Base-by-base conservation (phyloP, 37 sponge, comb jelly and placozoan species). In the Tethya wilhelma region DNA sequence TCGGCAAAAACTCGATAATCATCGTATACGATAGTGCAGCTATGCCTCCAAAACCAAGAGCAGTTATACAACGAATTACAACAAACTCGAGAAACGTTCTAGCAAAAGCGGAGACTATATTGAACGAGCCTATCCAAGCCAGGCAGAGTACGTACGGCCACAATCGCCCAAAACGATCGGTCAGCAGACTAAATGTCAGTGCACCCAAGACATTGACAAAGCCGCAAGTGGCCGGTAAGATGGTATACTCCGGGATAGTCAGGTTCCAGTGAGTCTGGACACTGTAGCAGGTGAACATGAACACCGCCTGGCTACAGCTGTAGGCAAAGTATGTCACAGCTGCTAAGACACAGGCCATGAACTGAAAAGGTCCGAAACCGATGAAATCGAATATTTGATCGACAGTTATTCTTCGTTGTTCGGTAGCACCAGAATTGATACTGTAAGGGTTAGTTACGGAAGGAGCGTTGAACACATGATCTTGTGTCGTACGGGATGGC, bases 41-140 rank as follows among this genome's bases (percentile, higher is more conserved):
- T 0, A 53, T 56, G 7, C 88, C 88, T 28, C 70, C 62, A 38
- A 87, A 69, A 2, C 76, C 77, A 28, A 87, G 33, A 44, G 65
- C 53, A 1, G 77, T 65, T 9, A 87, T 59, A 0, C 28, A 8
- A 34, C 88, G 58, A 11, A 87, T 28, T 3, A 46, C 59, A 67
- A 87, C n/a, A n/a, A 87, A 66, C 17, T 69, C 33, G 46, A 39
- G n/a, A 29, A 81, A 87, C 9, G 38, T 31, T 32, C 67, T 59
- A 11, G 88, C 57, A 67, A 87, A 87, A 2, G 82, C 81, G n/a
- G 88, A 87, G 14, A 56, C 81, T 22, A 80, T 9, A 7, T 76
- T 73, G 40, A 74, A 66, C 30, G 28, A 44, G 38, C 56, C 76
- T 41, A 80, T 68, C 8, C 59, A 32, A 8, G 26, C 43, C 2